A percentile compares a stretch with the other conserved stretches of the same genome.
Conservation (phyloP, 2,113 vertebrate species). For the Globicephala melas region DNA sequence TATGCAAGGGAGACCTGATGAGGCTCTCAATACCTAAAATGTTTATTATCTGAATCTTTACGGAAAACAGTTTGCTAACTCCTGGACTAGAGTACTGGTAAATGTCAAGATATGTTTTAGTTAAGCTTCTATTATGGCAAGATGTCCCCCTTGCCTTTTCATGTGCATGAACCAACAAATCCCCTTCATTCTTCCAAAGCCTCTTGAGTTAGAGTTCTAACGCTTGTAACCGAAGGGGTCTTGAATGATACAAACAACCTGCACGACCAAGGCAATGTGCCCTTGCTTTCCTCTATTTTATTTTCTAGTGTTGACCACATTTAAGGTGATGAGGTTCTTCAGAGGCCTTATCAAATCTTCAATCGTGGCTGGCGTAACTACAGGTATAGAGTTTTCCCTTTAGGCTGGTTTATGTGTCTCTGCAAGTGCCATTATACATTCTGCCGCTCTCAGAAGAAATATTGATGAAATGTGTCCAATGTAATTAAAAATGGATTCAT, state of each 20-base stretch:
- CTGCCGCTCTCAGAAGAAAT: constrained; percentile 53
- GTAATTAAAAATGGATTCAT: constrained; percentile 76
- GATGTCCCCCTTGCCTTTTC: neutral
- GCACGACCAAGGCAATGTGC: neutral
- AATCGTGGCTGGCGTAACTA: neutral
- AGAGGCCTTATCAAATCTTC: neutral
- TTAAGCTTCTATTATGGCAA: neutral
- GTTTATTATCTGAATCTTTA: neutral
- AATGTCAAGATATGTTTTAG: neutral
- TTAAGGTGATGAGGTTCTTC: neutral
- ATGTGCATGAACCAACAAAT: neutral
- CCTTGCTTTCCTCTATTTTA: neutral
- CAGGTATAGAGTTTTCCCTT: constrained; percentile 14
- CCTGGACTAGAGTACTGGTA: neutral
- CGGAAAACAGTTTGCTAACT: neutral
- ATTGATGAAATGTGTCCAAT: constrained; percentile 64
- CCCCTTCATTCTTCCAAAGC: neutral
- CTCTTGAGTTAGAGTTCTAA: neutral
- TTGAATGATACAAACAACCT: neutral
- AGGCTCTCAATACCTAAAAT: neutral
- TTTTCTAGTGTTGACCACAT: neutral
- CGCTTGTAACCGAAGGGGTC: neutral
- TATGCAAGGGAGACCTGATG: neutral
- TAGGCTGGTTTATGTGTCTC: neutral
- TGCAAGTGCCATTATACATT: constrained; percentile 23